Conservation (phyloP, 2,797 vertebrate genomes). For the Acestrorhynchus altus region DNA sequence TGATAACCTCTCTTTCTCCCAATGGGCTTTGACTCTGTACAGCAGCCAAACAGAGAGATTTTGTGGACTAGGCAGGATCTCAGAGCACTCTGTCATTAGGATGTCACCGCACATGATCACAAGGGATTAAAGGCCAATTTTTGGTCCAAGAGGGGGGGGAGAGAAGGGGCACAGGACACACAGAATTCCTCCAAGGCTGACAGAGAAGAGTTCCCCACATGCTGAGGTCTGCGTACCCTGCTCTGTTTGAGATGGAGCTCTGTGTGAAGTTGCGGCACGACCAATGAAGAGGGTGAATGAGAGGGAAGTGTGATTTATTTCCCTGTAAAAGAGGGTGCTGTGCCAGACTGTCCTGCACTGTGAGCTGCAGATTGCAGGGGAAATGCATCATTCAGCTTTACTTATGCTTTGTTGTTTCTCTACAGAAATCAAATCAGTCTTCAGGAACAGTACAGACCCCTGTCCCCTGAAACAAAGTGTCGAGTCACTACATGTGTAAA, state of each 20-base stretch:
- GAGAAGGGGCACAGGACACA: not conserved
- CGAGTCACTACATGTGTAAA: not conserved
- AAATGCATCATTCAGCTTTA: constrained; percentile 9
- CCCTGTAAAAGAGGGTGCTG: constrained; percentile 3
- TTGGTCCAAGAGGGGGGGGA: not conserved
- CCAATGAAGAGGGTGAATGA: constrained; percentile 14
- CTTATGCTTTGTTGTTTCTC: not conserved
- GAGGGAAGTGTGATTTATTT: constrained; percentile 29
- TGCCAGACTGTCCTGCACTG: constrained; percentile 2
- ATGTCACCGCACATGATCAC: constrained; percentile 40
- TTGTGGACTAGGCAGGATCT: constrained; percentile 35
- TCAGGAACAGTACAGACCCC: not conserved
- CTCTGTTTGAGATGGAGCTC: not conserved
- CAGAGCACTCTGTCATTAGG: constrained; percentile 43
- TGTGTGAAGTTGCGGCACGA: not conserved
- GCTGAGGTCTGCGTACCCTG: constrained; percentile 1
- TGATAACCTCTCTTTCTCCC: constrained; percentile 22
- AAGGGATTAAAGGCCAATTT: constrained; percentile 33
- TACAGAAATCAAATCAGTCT: not conserved
- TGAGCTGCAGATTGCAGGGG: constrained; percentile 18
- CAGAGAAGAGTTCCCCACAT: not conserved
- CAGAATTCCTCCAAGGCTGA: not conserved
- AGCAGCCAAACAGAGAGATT: constrained; percentile 24
- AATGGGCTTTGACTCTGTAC: constrained; percentile 27
- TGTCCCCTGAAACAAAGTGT: not conserved